Conservation (phyloP, 2,797 vertebrate genomes). For the Oceanodroma leucorhoa region DNA sequence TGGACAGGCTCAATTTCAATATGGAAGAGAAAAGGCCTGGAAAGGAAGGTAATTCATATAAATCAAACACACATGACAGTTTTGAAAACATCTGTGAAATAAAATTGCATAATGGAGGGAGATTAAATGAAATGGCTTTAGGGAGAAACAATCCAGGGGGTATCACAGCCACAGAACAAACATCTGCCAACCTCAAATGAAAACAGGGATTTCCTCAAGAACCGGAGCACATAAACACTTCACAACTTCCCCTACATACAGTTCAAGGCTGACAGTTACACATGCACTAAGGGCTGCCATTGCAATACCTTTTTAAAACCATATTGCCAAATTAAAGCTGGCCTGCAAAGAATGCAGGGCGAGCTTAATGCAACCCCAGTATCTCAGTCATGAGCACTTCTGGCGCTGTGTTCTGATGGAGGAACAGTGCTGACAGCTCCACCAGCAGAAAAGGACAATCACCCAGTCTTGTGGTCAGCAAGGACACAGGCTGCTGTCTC, state of each 20-base stretch:
- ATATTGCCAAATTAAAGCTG: not conserved
- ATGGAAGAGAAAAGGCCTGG: not conserved
- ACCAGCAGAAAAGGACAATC: not conserved
- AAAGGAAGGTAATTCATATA: not conserved
- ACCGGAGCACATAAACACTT: not conserved
- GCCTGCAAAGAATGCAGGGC: not conserved
- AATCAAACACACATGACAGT: not conserved
- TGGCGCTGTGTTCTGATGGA: not conserved
- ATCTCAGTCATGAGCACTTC: constrained; percentile 1
- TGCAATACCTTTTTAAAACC: not conserved
- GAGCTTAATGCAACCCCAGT: not conserved
- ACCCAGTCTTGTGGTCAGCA: not conserved
- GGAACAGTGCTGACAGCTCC: constrained; percentile 18
- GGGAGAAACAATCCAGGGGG: not conserved
- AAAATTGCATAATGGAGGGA: not conserved
- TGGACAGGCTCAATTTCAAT: not conserved
- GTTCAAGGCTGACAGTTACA: not conserved
- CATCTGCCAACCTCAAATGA: not conserved
- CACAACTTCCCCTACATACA: not conserved
- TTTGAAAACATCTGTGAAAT: constrained; percentile 8
- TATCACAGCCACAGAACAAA: constrained; percentile 14
- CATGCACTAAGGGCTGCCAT: not conserved
- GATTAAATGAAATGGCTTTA: constrained; percentile 14
- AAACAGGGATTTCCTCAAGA: not conserved
- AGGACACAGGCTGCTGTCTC: not conserved